Conservation (phyloP, 2,797 vertebrate genomes). For the Neoniphon sammara region DNA sequence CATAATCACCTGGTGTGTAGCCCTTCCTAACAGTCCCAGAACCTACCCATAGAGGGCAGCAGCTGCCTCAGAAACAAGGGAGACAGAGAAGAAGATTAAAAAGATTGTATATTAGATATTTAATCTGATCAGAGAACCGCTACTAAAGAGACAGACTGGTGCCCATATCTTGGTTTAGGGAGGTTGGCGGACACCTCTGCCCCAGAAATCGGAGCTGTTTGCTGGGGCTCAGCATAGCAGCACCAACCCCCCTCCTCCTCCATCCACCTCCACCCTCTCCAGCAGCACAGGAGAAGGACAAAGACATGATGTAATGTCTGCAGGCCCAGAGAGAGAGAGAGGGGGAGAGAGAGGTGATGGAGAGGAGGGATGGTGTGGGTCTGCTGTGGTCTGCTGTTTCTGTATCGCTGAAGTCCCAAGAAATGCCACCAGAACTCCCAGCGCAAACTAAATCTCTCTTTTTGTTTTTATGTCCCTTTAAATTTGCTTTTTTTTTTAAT, state of each 20-base stretch:
- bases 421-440: constrained; percentile 52
- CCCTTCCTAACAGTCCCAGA: constrained; percentile 49
- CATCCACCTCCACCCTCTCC: constrained; percentile 39
- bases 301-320: constrained; percentile 82
- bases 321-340: constrained; percentile 63
- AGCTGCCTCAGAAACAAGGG: constrained; percentile 31
- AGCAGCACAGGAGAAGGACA: constrained; percentile 73
- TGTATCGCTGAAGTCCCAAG: constrained; percentile 15
- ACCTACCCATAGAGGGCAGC: constrained; percentile 66
- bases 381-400: constrained; percentile 60
- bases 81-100: constrained; percentile 50
- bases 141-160: constrained; percentile 47
- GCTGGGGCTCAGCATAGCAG: constrained; percentile 33
- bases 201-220: constrained; percentile 39
- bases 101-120: constrained; percentile 73
- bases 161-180: constrained; percentile 33
- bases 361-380: constrained; percentile 40
- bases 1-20: constrained; percentile 32
- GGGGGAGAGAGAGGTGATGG: constrained; percentile 18
- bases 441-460: constrained; percentile 49
- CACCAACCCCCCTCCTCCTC: constrained; percentile 16
- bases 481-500: constrained; percentile 66
- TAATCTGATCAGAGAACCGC: constrained; percentile 65
- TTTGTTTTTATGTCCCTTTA: constrained; percentile 62
- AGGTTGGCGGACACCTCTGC: constrained; percentile 1